phyloP scores from a whole-genome alignment of 2,888 invertebrate species.

The Aporophyla lueneburgensis region DNA sequence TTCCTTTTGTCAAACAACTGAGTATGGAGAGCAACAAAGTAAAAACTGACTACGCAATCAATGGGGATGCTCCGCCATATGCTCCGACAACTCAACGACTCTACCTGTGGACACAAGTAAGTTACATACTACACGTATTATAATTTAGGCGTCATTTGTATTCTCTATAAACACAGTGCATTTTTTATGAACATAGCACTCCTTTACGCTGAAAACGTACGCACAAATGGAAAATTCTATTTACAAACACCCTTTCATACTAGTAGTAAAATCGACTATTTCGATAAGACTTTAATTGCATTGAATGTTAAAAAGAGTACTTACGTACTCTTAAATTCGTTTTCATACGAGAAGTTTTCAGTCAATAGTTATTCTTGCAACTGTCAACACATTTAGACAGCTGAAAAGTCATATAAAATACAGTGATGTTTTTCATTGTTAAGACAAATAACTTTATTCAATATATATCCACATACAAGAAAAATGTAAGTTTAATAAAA shows the following conservation, averaged over 20 bases:
- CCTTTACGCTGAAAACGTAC: constrained; percentile 61
- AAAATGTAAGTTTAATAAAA: constrained; percentile 49
- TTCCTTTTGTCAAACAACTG: constrained; percentile 91
- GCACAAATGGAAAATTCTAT: constrained; percentile 55
- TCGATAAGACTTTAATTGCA: constrained; percentile 43
- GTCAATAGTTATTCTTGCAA: constrained; percentile 44
- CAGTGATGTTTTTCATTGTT: constrained; percentile 36
- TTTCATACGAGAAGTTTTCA: constrained; percentile 54
- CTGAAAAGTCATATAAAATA: constrained; percentile 9
- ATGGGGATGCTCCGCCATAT: constrained; percentile 86
- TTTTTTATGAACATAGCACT: constrained; percentile 5
- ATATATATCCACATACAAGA: constrained; percentile 28
- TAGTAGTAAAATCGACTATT: constrained; percentile 42
- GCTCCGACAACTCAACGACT: constrained; percentile 90
- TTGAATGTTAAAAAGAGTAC: constrained; percentile 41
- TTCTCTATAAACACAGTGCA: not conserved
- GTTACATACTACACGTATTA: constrained; percentile 43
- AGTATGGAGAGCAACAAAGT: constrained; percentile 91
- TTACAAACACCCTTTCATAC: constrained; percentile 42
- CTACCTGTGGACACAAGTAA: constrained; percentile 87
- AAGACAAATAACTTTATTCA: constrained; percentile 5
- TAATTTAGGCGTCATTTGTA: not conserved
- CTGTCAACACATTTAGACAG: constrained; percentile 12
- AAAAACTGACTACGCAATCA: constrained; percentile 86
- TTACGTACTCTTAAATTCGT: constrained; percentile 44